phyloP scores from a whole-genome alignment of 2,113 vertebrate species.

The Pseudopodoces humilis region DNA sequence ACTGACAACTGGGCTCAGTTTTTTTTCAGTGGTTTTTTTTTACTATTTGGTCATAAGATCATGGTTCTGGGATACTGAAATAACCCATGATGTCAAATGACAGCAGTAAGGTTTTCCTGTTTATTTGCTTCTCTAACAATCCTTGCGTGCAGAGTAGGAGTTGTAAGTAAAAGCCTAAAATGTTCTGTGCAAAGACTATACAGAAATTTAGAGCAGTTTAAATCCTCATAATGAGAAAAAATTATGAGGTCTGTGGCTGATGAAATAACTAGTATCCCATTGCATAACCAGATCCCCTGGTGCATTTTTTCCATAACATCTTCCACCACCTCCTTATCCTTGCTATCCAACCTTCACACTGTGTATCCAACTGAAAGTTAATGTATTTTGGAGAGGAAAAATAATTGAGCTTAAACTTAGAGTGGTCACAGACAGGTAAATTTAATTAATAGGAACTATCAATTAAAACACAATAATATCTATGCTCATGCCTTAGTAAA shows the following conservation, averaged over 20 bases:
- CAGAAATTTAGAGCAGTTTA: background rate
- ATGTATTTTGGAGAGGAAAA: background rate
- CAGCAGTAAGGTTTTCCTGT: background rate
- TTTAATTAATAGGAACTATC: background rate
- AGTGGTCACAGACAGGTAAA: background rate
- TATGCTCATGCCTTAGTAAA: background rate
- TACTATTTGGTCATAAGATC: background rate
- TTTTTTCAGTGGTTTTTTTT: background rate
- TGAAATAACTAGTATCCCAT: slow-evolving; percentile 37
- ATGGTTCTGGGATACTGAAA: background rate
- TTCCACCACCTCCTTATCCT: background rate
- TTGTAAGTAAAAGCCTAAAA: background rate
- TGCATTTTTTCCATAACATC: background rate
- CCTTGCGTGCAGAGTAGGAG: background rate
- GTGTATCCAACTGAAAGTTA: background rate
- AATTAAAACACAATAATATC: background rate
- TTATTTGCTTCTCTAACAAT: background rate
- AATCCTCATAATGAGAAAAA: background rate
- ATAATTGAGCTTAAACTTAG: background rate
- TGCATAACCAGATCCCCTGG: slow-evolving; percentile 2
- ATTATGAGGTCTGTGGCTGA: background rate
- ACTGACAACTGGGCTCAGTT: background rate
- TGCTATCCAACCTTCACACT: background rate
- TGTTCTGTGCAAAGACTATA: background rate
- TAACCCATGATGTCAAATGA: background rate